Evolutionary conservation across 2,113 vertebrate genomes (phyloP), one percentile per base, ranked within the genome.

Genomic region (Aldabrachelys gigantea): DNA sequence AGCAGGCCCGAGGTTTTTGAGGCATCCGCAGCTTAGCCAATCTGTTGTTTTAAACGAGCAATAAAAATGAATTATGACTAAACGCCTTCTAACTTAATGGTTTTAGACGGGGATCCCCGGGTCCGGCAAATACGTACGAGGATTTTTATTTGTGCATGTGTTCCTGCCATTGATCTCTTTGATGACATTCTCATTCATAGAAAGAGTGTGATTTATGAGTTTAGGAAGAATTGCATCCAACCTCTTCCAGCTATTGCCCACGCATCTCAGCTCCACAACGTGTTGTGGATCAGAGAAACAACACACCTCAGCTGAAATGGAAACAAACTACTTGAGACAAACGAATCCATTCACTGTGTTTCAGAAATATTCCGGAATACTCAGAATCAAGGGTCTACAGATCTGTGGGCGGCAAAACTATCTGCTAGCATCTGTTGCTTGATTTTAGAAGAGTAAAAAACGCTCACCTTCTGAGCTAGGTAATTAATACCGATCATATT

Each of bases 31-130:
- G 98, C 97, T 97, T 96, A 98, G 98, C 98, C 98, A 98, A 98
- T 98, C 98, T 98, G 98, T 98, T 98, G 98, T 98, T 99, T 99
- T 99, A 98, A 99, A 98, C 99, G 98, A 99, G 98, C 99, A 98
- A 99, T 99, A 99, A 99, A 99, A 99, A 99, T 99, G 99, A 99
- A 98, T 99, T 99, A 99, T 99, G 98, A 98, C 98, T 98, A 98
- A 99, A 98, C 98, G 98, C 98, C 98, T 98, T 98, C 98, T 98
- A 98, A 98, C 98, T 98, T 98, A 98, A 98, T 96, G 98, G 98
- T 98, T 99, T 99, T 98, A 98, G 98, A 98, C 96, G 98, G 98
- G 99, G 98, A 98, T 99, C 98, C 98, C 98, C 97, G 98, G 97
- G 97, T 97, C 98, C 50, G 95, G 98, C 99, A 98, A 99, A 99